These are phyloP conservation scores for Cisticola juncidis DNA, from an alignment of 2,113 vertebrate species.

Conservation along the genomic window DNA sequence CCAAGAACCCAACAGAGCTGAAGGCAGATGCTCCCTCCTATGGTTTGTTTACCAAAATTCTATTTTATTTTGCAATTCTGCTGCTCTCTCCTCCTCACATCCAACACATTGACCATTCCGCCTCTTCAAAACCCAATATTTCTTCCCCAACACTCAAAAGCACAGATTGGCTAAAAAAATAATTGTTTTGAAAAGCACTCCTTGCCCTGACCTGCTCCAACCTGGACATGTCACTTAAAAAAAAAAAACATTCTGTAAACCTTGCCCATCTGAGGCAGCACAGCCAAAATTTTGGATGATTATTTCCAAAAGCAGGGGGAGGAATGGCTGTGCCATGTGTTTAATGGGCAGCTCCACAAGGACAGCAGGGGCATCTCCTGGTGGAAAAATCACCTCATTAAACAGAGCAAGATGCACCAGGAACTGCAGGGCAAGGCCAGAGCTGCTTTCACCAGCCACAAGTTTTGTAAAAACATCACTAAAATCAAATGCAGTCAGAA, in stretches of 20 bases:
- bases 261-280: background rate
- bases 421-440: background rate
- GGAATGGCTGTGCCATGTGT: background rate
- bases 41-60: background rate
- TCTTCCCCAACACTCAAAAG: background rate
- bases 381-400: background rate
- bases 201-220: background rate
- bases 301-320: background rate
- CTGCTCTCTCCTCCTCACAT: background rate
- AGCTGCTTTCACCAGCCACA: background rate
- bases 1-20: background rate
- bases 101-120: fast-evolving
- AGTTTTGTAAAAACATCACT: background rate
- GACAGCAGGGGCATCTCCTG: background rate
- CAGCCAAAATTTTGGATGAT: background rate
- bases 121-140: background rate
- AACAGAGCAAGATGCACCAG: background rate
- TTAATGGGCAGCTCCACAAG: constrained; percentile 2
- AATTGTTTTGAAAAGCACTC: background rate
- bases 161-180: background rate
- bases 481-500: background rate
- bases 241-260: background rate
- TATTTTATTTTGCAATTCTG: background rate
- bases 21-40: background rate
- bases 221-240: background rate